Conservation (phyloP, 2,888 invertebrate species). For the Muscina levida region DNA sequence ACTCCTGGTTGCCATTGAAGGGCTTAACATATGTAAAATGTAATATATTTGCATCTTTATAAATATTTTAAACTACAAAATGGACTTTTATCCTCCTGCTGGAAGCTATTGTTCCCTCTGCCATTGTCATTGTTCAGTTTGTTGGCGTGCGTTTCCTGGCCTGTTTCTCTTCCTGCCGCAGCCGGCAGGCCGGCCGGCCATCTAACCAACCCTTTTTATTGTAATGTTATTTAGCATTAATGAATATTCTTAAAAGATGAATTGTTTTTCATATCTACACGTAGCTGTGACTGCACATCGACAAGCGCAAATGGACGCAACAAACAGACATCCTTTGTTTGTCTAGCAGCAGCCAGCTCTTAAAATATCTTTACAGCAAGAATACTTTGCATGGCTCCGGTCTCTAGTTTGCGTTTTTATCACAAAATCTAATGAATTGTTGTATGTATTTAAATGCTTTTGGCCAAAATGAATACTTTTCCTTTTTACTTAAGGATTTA, state of each 20-base stretch:
- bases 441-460: constrained; percentile 60
- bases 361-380: constrained; percentile 58
- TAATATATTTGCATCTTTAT: constrained; percentile 79
- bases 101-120: constrained; percentile 30
- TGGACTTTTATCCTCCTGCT: constrained; percentile 53
- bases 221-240: constrained; percentile 68
- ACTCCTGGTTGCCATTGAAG: constrained; percentile 21
- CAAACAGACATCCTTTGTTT: constrained; percentile 13
- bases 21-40: constrained; percentile 77
- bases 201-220: constrained; percentile 23
- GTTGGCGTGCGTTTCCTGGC: neutral
- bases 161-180: neutral
- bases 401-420: constrained; percentile 42
- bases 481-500: constrained; percentile 45
- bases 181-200: neutral
- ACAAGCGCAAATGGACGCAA: constrained; percentile 43
- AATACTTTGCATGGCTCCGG: neutral
- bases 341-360: constrained; percentile 55
- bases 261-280: constrained; percentile 67
- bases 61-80: constrained; percentile 73
- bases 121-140: neutral
- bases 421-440: constrained; percentile 72
- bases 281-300: constrained; percentile 31
- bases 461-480: constrained; percentile 69
- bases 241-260: constrained; percentile 75